Conservation (phyloP, 1,140 invertebrate genomes). For the Micrasema longulum region DNA sequence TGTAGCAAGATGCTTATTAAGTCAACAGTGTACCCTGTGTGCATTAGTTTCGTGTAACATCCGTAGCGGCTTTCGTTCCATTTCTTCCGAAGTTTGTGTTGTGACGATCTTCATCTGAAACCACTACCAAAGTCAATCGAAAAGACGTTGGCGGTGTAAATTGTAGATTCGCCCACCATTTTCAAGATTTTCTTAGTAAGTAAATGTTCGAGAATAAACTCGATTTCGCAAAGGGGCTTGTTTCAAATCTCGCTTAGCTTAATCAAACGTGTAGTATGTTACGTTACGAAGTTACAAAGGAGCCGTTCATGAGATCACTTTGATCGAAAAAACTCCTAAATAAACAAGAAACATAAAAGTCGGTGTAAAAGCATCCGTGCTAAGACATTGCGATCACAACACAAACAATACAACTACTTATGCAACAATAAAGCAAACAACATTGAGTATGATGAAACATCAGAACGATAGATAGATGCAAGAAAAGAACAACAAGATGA, state of each 20-base stretch:
- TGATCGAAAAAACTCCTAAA: constrained; percentile 16
- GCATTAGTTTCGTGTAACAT: constrained; percentile 49
- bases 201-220: too few relatives aligned
- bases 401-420: constrained; percentile 15
- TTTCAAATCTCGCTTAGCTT: too few relatives aligned
- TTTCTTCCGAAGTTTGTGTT: constrained; percentile 53
- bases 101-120: constrained; percentile 53
- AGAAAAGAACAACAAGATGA: constrained; percentile 44
- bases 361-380: constrained; percentile 11
- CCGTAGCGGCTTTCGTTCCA: constrained; percentile 47
- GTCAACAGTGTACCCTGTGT: constrained; percentile 43
- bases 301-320: constrained; percentile 7
- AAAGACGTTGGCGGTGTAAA: too few relatives aligned
- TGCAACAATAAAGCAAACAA: constrained; percentile 20
- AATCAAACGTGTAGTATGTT: too few relatives aligned
- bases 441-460: constrained; percentile 20
- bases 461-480: constrained; percentile 34
- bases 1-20: constrained; percentile 44
- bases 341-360: constrained; percentile 25
- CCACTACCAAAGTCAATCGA: constrained; percentile 51
- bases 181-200: too few relatives aligned
- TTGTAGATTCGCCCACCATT: too few relatives aligned
- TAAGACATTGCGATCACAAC: too few relatives aligned
- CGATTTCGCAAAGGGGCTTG: too few relatives aligned
- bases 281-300: too few relatives aligned